Evolutionary conservation across 2,113 vertebrate genomes (phyloP), one percentile per base, ranked within the genome.

Genomic region (Tichodroma muraria): DNA sequence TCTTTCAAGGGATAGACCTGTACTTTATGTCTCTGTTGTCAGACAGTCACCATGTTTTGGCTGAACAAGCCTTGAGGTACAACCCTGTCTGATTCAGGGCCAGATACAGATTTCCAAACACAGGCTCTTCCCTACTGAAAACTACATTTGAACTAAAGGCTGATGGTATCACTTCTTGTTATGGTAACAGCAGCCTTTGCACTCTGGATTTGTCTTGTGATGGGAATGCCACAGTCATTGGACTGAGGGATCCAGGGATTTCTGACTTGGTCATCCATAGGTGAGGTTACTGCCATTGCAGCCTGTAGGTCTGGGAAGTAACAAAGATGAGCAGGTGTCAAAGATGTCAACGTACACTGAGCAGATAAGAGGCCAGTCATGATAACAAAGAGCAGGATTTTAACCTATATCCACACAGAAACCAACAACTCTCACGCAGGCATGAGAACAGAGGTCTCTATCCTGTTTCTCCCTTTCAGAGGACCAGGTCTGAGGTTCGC

Each of bases 11-110:
- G 0, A 15, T n/a, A 49, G 49, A 23, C 7, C 21, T 68, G 38
- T 9, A 13, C 6, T 81, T 59, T 40, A 4, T 42, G 18, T 52
- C 13, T 25, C 11, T n/a, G 22, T 24, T 49, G 22, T 49, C 60
- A 52, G 25, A 16, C 23, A 21, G 4, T 66, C 33, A 23, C 30
- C 0, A 0, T 42, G 22, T 14, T 56, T 54, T 75, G 44, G 27
- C 42, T 42, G 44, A 52, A 44, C n/a, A 76, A 57, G 13, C 35
- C 21, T 44, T 38, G 28, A 45, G 52, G 37, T 40, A 37, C 13
- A 60, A 2, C 10, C 10, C 35, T 49, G 31, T 35, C 33, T 19
- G 10, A 38, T 61, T 35, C 63, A 66, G 33, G 31, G 40, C 9
- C 71, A 80, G 31, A 38, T 33, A 53, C 73, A 49, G 7, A n/a